Percentiles rank a stretch among this genome's conserved stretches.
phyloP scores from a whole-genome alignment of 2,888 invertebrate genomes.

The Ornithoptera priamus region DNA sequence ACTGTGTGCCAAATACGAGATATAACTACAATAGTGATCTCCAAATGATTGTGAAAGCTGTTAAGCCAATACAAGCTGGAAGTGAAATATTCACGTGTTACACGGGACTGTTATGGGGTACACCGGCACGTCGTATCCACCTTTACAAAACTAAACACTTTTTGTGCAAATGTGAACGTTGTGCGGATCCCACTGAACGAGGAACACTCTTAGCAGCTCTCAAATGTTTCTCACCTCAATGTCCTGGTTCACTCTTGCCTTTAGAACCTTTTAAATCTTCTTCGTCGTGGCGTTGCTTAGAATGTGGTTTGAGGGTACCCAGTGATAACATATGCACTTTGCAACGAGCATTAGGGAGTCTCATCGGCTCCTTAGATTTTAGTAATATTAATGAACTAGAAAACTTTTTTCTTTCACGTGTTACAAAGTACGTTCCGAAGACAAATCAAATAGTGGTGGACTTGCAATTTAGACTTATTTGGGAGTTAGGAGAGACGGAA shows the following conservation, averaged over 20 bases:
- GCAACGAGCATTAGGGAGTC: slow-evolving; percentile 76
- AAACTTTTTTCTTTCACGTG: slow-evolving; percentile 76
- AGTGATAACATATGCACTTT: slow-evolving; percentile 72
- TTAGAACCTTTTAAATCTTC: slow-evolving; percentile 74
- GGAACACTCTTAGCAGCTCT: slow-evolving; percentile 81
- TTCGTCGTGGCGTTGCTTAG: slow-evolving; percentile 81
- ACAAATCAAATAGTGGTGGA: slow-evolving; percentile 82
- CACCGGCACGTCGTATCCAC: slow-evolving; percentile 81
- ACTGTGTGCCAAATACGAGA: slow-evolving; percentile 84
- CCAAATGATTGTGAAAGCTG: slow-evolving; percentile 81
- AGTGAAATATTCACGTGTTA: slow-evolving; percentile 84
- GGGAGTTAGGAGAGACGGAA: slow-evolving; percentile 79
- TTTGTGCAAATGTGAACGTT: slow-evolving; percentile 82
- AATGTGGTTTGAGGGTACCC: slow-evolving; percentile 73
- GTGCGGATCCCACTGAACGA: slow-evolving; percentile 83
- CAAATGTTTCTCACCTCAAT: slow-evolving; percentile 75
- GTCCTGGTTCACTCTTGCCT: slow-evolving; percentile 79
- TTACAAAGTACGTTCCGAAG: slow-evolving; percentile 77
- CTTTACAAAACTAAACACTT: slow-evolving; percentile 85
- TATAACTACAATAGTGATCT: slow-evolving; percentile 80
- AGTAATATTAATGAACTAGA: slow-evolving; percentile 76
- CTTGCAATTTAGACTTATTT: slow-evolving; percentile 82
- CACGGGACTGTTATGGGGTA: slow-evolving; percentile 84
- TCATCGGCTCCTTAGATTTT: slow-evolving; percentile 73
- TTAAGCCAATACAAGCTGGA: slow-evolving; percentile 79